Conservation (phyloP, 2,888 invertebrate genomes). For the Colletes collaris region DNA sequence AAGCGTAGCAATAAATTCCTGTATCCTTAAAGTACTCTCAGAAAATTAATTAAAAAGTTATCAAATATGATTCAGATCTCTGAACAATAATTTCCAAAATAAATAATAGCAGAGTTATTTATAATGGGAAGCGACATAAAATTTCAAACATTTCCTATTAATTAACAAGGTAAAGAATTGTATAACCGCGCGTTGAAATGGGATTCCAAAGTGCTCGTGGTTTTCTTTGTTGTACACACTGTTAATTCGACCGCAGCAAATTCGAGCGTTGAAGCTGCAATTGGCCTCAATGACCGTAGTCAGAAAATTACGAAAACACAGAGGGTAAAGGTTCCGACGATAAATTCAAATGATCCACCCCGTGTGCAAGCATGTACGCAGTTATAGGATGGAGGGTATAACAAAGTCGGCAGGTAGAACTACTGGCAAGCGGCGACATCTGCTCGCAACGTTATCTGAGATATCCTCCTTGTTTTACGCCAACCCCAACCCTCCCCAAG, state of each 20-base stretch:
- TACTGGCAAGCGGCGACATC: slow-evolving; percentile 76
- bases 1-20: too few species aligned
- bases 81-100: too few species aligned
- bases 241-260: slow-evolving; percentile 30
- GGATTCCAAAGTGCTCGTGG: not conserved
- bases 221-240: slow-evolving; percentile 12
- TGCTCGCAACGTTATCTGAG: slow-evolving; percentile 79
- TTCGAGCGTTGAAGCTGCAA: slow-evolving; percentile 13
- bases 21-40: too few species aligned
- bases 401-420: slow-evolving; percentile 68
- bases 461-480: slow-evolving; percentile 36
- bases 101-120: too few species aligned
- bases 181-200: not conserved
- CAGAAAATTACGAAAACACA: slow-evolving; percentile 26
- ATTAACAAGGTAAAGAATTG: not conserved
- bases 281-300: slow-evolving; percentile 5
- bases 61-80: too few species aligned
- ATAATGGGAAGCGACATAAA: too few species aligned
- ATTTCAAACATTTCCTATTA: not conserved
- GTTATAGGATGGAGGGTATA: slow-evolving; percentile 53
- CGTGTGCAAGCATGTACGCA: slow-evolving; percentile 4
- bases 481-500: slow-evolving; percentile 2
- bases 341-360: slow-evolving; percentile 5
- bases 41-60: too few species aligned
- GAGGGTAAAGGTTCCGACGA: slow-evolving; percentile 2